phyloP scores from a whole-genome alignment of 1,140 invertebrate genomes.

The Penaeus vannamei region DNA sequence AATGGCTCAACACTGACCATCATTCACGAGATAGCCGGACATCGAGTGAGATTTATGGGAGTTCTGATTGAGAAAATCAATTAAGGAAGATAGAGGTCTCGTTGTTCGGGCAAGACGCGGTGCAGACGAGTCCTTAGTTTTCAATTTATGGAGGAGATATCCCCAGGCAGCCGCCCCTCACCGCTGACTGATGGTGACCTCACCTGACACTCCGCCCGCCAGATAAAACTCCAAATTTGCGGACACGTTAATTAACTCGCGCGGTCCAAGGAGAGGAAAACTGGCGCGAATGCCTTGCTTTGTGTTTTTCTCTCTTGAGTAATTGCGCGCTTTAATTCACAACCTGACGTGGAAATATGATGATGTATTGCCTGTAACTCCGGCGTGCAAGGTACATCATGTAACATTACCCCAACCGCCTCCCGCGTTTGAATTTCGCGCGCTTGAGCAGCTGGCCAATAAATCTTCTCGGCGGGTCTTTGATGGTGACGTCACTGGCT shows the following conservation, averaged over 20 bases:
- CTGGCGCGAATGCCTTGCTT: not conserved
- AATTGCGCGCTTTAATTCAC: no score
- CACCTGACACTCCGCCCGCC: slow-evolving; percentile 47
- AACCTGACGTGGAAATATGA: no score
- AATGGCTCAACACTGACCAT: slow-evolving; percentile 56
- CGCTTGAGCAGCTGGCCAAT: slow-evolving; percentile 62
- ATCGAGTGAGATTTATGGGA: slow-evolving; percentile 52
- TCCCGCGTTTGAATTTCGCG: slow-evolving; percentile 59
- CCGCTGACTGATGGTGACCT: slow-evolving; percentile 47
- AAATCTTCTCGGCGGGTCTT: slow-evolving; percentile 61
- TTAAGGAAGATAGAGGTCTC: slow-evolving; percentile 55
- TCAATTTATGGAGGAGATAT: slow-evolving; percentile 59
- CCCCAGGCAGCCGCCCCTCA: slow-evolving; percentile 39
- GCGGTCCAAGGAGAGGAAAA: not conserved
- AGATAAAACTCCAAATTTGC: slow-evolving; percentile 40
- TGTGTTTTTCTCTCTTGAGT: no score
- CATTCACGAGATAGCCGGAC: slow-evolving; percentile 62
- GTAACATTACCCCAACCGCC: slow-evolving; percentile 40
- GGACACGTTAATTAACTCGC: slow-evolving; percentile 41
- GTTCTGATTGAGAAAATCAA: slow-evolving; percentile 62
- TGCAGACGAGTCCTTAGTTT: slow-evolving; percentile 50
- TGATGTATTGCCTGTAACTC: not conserved
- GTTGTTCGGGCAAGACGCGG: slow-evolving; percentile 45
- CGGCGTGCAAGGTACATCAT: slow-evolving; percentile 43
- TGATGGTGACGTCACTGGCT: slow-evolving; percentile 63